Base-by-base conservation (phyloP, 2,888 invertebrate genomes). In the Plebejus anna region DNA sequence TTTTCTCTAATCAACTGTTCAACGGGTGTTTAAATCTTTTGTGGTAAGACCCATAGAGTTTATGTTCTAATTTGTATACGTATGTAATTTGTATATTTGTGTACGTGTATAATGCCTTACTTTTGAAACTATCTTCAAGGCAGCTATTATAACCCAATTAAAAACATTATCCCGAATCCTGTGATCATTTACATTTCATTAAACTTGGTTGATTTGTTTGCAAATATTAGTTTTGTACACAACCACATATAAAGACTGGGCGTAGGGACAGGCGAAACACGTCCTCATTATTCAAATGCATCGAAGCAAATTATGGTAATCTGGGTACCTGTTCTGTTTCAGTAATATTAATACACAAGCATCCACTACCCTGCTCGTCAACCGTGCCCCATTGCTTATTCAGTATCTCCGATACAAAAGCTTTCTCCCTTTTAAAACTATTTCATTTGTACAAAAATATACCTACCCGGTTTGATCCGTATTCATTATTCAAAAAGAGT, bases 231-330 rank as follows among this genome's bases (percentile, higher is more conserved):
- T 77, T 78, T 71, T 80, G 79, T 77, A 75, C 78, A 76, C 61
- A 57, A 73, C 75, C 70, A 75, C 70, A 75, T 75, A 75, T 75
- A 76, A 76, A 76, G 76, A 73, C 71, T 61, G 77, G 70, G 76
- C 79, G 76, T 81, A 80, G 81, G 85, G 85, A 82, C 84, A 85
- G 84, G 88, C 85, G 89, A 88, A 88, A 89, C 91, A 89, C 90
- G 90, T 89, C 87, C 90, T 91, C 91, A 93, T 92, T 92, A 93
- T 93, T 92, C 92, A 92, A 92, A 92, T 92, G 92, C 92, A 93
- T 89, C 89, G 91, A 90, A 93, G 90, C 92, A 92, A 92, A 93
- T 92, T 92, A 93, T 93, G 92, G 90, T 93, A 93, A 92, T 93
- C 92, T 90, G 90, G 85, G 86, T 90, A 92, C 91, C 92, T 92